Conservation (phyloP, 2,113 vertebrate genomes). For the Meles meles region DNA sequence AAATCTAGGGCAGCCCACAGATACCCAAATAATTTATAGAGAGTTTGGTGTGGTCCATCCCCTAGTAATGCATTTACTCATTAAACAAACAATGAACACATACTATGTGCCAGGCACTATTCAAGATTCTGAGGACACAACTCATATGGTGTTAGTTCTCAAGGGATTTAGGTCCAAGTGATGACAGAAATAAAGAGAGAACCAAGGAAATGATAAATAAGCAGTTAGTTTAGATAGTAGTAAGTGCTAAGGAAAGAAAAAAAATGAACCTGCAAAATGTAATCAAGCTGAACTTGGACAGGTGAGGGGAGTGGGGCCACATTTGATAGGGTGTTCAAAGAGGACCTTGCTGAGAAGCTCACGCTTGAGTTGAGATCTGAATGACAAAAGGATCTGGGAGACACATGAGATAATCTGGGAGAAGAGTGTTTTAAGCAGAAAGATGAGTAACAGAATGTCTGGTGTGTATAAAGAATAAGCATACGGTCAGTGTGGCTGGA, state of each 20-base stretch:
- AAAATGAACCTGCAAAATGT: not conserved
- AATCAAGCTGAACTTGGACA: not conserved
- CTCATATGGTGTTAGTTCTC: not conserved
- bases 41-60: not conserved
- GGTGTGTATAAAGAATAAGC: not conserved
- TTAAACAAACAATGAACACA: not conserved
- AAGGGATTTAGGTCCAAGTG: not conserved
- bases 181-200: not conserved
- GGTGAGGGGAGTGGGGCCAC: too few species aligned
- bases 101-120: not conserved
- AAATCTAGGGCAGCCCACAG: not conserved
- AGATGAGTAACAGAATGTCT: not conserved
- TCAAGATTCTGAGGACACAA: not conserved
- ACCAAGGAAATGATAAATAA: not conserved
- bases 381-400: not conserved
- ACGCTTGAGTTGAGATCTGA: not conserved
- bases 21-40: not conserved
- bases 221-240: not conserved
- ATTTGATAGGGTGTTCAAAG: not conserved
- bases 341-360: not conserved
- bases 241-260: not conserved
- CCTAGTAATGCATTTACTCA: not conserved
- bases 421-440: not conserved
- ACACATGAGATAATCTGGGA: too few species aligned
- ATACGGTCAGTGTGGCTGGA: not conserved